Evolutionary conservation across 2,888 invertebrate genomes (phyloP).

Genomic region (Sinodicranocentrus sp.): DNA sequence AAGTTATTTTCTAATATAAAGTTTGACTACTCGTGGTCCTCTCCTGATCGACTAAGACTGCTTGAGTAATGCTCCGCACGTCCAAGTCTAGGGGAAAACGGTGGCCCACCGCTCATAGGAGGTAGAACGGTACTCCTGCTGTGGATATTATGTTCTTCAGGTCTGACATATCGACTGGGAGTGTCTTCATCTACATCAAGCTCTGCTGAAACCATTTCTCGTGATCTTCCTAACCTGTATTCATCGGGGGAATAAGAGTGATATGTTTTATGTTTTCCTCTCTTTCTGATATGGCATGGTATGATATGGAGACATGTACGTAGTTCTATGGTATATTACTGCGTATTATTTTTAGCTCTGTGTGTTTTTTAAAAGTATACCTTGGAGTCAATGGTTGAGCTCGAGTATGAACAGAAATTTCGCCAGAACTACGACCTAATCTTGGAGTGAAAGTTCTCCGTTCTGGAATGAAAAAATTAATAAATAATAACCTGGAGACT

Average conservation of each 20-base stretch:
- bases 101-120: conserved; percentile 51
- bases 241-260: not conserved
- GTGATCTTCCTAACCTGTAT: conserved; percentile 66
- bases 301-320: not conserved
- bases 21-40: conserved; percentile 61
- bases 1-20: not conserved
- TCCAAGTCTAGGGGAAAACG: conserved; percentile 60
- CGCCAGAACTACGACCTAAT: conserved; percentile 78
- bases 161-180: conserved; percentile 33
- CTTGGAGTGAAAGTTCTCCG: conserved; percentile 79
- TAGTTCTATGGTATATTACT: not conserved
- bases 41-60: conserved; percentile 58
- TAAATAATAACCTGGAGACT: not conserved
- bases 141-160: conserved; percentile 46
- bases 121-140: conserved; percentile 36
- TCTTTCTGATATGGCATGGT: not conserved
- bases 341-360: not conserved
- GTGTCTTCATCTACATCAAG: conserved; percentile 67
- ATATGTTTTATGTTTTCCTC: conserved; percentile 8
- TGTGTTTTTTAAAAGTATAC: conserved; percentile 25
- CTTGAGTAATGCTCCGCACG: conserved; percentile 64
- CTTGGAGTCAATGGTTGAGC: conserved; percentile 71
- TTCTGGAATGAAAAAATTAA: conserved; percentile 37
- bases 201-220: conserved; percentile 66
- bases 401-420: conserved; percentile 65